These are phyloP conservation scores for Acanthornis magna DNA, from an alignment of 2,797 vertebrate species.

Conservation along the genomic window DNA sequence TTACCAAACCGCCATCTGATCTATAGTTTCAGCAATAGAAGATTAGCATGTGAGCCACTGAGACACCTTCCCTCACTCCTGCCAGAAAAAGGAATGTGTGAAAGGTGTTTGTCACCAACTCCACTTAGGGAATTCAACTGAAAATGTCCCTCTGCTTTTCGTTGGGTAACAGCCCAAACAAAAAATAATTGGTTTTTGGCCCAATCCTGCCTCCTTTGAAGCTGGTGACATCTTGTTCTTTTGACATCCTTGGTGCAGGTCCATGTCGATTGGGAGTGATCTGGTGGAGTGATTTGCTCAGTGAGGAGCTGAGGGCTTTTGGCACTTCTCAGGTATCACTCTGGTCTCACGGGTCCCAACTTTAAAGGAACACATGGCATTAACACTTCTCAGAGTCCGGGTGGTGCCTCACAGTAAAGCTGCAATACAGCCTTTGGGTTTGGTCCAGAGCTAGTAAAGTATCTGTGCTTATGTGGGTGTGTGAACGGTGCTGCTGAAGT, in stretches of 20 bases:
- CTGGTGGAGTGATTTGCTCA: neutral
- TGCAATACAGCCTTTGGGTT: neutral
- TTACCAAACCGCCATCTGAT: constrained; percentile 70
- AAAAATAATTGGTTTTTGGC: neutral
- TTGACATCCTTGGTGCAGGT: neutral
- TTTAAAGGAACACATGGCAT: neutral
- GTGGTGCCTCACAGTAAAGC: neutral
- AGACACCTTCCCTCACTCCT: constrained; percentile 39
- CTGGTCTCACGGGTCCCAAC: neutral
- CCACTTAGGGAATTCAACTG: neutral
- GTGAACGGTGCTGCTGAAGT: neutral
- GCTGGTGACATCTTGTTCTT: neutral
- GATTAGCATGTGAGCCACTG: constrained; percentile 37
- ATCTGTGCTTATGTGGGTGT: neutral
- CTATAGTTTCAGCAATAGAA: constrained; percentile 53
- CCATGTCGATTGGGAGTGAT: neutral
- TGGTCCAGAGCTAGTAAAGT: neutral
- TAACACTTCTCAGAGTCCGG: neutral
- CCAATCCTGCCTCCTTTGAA: neutral
- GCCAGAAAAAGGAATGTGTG: neutral
- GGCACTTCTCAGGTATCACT: neutral
- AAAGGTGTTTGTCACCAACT: constrained; percentile 54
- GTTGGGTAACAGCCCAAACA: neutral
- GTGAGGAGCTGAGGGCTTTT: neutral
- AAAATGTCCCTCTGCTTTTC: constrained; percentile 15